A percentile compares a stretch with the other conserved stretches of the same genome.
Conservation (phyloP, 2,888 invertebrate species). For the Zygothrica quintamaculata region DNA sequence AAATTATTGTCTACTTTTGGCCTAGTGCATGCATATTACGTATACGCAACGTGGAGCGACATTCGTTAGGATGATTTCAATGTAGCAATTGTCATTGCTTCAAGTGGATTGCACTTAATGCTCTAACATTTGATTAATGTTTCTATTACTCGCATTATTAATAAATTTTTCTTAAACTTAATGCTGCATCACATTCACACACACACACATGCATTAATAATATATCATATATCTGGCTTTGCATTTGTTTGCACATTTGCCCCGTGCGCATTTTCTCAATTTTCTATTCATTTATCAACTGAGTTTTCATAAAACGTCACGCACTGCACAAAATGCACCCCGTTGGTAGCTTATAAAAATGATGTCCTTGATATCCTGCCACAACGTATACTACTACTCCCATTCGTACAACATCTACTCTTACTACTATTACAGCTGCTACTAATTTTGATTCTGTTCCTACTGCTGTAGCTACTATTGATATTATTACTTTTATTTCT, state of each 20-base stretch:
- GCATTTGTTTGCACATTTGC: slow-evolving; percentile 43
- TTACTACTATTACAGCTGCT: no score
- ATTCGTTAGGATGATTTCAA: slow-evolving; percentile 39
- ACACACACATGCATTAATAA: slow-evolving; percentile 52
- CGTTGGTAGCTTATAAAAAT: slow-evolving; percentile 66
- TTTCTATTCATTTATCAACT: slow-evolving; percentile 74
- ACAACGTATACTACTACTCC: slow-evolving; percentile 4
- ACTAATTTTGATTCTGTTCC: no score
- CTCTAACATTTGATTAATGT: no score
- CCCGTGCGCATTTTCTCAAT: slow-evolving; percentile 48
- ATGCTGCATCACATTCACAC: no score
- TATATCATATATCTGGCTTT: slow-evolving; percentile 41
- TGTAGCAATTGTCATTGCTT: slow-evolving; percentile 27
- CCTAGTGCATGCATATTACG: slow-evolving; percentile 38
- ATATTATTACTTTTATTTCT: no score
- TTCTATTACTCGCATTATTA: no score
- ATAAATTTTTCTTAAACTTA: no score
- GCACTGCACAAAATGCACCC: slow-evolving; percentile 64
- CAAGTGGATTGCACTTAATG: no score
- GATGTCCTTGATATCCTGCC: slow-evolving; percentile 26
- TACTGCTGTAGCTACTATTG: no score
- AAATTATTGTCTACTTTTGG: no score
- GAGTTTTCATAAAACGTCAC: slow-evolving; percentile 77
- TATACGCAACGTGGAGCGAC: slow-evolving; percentile 51
- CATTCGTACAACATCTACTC: no score